phyloP scores from a whole-genome alignment of 2,113 vertebrate species.

The Gobiocypris rarus region DNA sequence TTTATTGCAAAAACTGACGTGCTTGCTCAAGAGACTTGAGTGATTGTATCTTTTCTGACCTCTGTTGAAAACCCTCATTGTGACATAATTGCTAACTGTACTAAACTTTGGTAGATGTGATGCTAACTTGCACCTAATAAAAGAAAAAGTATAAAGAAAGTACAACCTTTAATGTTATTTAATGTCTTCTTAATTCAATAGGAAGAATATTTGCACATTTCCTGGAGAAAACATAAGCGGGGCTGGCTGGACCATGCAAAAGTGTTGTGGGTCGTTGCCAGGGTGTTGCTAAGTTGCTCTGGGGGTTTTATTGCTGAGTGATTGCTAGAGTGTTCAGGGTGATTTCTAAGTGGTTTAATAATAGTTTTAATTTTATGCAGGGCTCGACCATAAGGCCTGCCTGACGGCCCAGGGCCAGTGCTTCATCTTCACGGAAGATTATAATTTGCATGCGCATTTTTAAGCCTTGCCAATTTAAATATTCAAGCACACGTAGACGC shows the following conservation, averaged over 20 bases:
- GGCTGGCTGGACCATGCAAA: not conserved
- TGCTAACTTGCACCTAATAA: not conserved
- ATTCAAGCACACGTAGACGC: too few relatives aligned
- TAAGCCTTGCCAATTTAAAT: too few relatives aligned
- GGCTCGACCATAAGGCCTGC: too few relatives aligned
- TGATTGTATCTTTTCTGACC: slow-evolving; percentile 2
- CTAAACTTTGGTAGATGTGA: not conserved
- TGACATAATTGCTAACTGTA: not conserved
- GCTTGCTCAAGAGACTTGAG: slow-evolving; percentile 20
- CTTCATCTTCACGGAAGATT: too few relatives aligned
- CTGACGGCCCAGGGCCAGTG: too few relatives aligned
- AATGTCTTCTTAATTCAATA: not conserved
- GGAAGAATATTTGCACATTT: not conserved
- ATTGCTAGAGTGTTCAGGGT: not conserved
- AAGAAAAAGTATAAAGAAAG: not conserved
- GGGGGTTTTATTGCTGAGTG: not conserved
- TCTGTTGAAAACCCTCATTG: not conserved
- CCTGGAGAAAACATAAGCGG: not conserved
- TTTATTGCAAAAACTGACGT: slow-evolving; percentile 3
- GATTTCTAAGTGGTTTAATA: not conserved
- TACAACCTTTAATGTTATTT: not conserved
- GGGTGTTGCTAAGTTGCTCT: not conserved
- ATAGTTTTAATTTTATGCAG: not conserved
- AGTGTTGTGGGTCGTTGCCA: not conserved
- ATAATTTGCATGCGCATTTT: too few relatives aligned